phyloP scores from a whole-genome alignment of 2,797 vertebrate species.

The Monodelphis domestica region DNA sequence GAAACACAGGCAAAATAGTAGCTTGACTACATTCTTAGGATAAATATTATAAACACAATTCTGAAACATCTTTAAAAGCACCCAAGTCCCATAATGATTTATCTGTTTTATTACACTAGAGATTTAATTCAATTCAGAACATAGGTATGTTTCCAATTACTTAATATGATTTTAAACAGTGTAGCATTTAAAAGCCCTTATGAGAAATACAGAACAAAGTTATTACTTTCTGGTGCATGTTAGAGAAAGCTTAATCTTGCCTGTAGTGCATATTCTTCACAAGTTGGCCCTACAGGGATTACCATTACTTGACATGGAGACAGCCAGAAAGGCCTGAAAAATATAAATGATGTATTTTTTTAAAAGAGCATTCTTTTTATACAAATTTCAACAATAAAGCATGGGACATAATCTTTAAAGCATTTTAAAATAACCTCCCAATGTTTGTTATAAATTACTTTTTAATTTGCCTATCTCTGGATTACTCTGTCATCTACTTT shows the following conservation, averaged over 20 bases:
- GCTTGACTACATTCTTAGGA: constrained; percentile 6
- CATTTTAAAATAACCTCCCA: neutral
- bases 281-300: constrained; percentile 92
- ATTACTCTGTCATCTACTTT: neutral
- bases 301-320: constrained; percentile 96
- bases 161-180: neutral
- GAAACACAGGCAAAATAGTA: constrained; percentile 2
- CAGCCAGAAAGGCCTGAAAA: constrained; percentile 95
- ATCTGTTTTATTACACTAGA: neutral
- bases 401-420: neutral
- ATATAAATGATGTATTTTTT: constrained; percentile 59
- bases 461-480: neutral
- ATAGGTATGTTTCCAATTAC: neutral
- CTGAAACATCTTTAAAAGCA: constrained; percentile 32
- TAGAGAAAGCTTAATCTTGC: constrained; percentile 77
- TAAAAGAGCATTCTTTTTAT: constrained; percentile 15
- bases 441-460: neutral
- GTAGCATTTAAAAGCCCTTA: constrained; percentile 20
- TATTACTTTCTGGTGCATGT: neutral
- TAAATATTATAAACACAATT: constrained; percentile 30
- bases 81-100: neutral
- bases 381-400: neutral
- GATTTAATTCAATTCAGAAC: neutral
- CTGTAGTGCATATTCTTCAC: constrained; percentile 91
- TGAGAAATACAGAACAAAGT: neutral